Evolutionary conservation across 2,888 invertebrate genomes (phyloP).

Genomic region (Isotomurus palustris): DNA sequence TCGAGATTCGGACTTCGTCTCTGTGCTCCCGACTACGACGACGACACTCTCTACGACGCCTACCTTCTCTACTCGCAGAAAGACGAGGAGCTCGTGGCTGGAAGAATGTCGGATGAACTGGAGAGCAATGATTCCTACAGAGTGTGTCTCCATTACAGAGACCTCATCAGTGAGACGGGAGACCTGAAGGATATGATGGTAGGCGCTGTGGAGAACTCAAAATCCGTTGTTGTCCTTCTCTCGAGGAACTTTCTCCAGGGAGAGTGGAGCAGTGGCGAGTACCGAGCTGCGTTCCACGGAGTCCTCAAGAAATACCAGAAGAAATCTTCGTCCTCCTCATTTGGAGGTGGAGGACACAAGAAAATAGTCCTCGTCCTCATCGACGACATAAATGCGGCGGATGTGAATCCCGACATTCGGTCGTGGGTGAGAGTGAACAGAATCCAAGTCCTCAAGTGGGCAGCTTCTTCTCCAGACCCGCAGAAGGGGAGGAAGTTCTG

Average conservation of each 20-base stretch:
- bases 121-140: slow-evolving; percentile 51
- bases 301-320: slow-evolving; percentile 34
- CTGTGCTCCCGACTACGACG: slow-evolving; percentile 47
- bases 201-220: slow-evolving; percentile 52
- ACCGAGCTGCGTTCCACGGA: slow-evolving; percentile 55
- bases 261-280: slow-evolving; percentile 56
- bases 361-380: slow-evolving; percentile 57
- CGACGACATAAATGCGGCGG: slow-evolving; percentile 64
- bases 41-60: slow-evolving; percentile 53
- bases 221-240: slow-evolving; percentile 54
- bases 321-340: not conserved
- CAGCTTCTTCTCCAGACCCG: slow-evolving; percentile 50
- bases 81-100: slow-evolving; percentile 52
- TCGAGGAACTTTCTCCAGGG: slow-evolving; percentile 54
- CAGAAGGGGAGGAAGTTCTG: slow-evolving; percentile 52
- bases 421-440: slow-evolving; percentile 34
- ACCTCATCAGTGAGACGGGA: slow-evolving; percentile 48
- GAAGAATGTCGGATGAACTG: slow-evolving; percentile 51
- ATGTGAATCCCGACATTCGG: slow-evolving; percentile 68
- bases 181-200: slow-evolving; percentile 53
- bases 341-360: slow-evolving; percentile 61
- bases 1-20: slow-evolving; percentile 71
- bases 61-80: slow-evolving; percentile 54
- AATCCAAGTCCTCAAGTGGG: slow-evolving; percentile 57
- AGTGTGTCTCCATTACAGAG: slow-evolving; percentile 53